A percentile compares a stretch with the other conserved stretches of the same genome.
Conservation (phyloP, 1,140 invertebrate genomes). For the Temnothorax nylanderi region DNA sequence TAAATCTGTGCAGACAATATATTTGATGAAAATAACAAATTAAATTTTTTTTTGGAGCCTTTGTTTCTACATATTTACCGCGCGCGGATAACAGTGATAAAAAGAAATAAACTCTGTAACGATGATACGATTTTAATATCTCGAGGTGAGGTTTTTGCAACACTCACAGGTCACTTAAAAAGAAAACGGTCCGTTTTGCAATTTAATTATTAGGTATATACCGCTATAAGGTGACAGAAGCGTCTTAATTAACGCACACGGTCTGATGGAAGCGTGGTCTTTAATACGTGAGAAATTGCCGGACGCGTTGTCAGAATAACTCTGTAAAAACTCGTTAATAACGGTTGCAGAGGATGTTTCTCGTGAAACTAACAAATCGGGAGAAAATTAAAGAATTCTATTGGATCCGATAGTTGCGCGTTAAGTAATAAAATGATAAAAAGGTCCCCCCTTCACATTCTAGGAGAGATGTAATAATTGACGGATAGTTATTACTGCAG, state of each 20-base stretch:
- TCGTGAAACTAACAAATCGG: constrained; percentile 12
- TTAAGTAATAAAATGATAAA: constrained; percentile 6
- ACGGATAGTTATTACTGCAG: background rate
- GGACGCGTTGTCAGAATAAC: constrained; percentile 19
- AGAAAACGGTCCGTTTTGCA: background rate
- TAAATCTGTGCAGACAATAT: background rate
- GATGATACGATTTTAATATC: background rate
- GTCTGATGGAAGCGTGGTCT: background rate
- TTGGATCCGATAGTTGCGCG: background rate
- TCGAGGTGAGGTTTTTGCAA: background rate
- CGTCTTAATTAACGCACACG: constrained; percentile 18
- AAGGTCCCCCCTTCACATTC: background rate
- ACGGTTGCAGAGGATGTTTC: background rate
- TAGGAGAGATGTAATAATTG: constrained; percentile 1
- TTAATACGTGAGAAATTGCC: constrained; percentile 26
- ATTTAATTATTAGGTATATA: constrained; percentile 36
- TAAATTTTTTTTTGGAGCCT: background rate
- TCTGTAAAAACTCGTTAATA: constrained; percentile 2
- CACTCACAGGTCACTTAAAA: background rate
- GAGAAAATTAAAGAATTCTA: background rate
- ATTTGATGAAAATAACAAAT: background rate
- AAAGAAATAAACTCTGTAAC: background rate
- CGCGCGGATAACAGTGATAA: background rate
- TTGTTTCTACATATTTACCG: background rate
- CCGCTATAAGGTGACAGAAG: constrained; percentile 14